phyloP scores from a whole-genome alignment of 2,797 vertebrate genomes.

The Pithecia hirsuta region DNA sequence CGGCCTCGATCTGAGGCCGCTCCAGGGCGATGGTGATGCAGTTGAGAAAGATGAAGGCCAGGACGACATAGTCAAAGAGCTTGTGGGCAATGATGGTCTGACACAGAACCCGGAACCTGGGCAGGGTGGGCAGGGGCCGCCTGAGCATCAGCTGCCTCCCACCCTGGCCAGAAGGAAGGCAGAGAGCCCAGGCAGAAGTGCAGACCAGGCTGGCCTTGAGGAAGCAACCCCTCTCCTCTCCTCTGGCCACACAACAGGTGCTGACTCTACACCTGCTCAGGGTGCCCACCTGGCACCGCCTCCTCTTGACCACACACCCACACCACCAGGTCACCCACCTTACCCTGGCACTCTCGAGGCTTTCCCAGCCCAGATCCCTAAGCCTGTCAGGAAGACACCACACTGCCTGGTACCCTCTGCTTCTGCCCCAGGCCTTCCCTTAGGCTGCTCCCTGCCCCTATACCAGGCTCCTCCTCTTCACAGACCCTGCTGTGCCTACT shows the following conservation, averaged over 20 bases:
- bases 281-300: background rate
- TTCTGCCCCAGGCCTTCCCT: background rate
- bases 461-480: background rate
- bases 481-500: background rate
- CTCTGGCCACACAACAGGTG: background rate
- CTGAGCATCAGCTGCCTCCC: background rate
- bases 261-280: background rate
- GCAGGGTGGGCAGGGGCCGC: background rate
- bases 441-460: background rate
- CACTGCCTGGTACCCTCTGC: accelerated
- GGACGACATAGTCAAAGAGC: conserved; percentile 95
- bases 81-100: conserved; percentile 97
- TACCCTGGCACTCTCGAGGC: background rate
- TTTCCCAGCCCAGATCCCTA: background rate
- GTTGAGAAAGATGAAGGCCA: conserved; percentile 98
- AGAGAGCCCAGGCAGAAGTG: background rate
- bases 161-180: background rate
- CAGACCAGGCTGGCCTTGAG: background rate
- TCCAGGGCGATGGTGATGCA: conserved; percentile 98
- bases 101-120: conserved; percentile 94
- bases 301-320: background rate
- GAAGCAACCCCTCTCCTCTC: background rate
- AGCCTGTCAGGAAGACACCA: background rate
- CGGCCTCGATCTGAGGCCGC: conserved; percentile 94
- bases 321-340: background rate